Conservation (phyloP, 2,113 vertebrate genomes). For the Erinaceus europaeus region DNA sequence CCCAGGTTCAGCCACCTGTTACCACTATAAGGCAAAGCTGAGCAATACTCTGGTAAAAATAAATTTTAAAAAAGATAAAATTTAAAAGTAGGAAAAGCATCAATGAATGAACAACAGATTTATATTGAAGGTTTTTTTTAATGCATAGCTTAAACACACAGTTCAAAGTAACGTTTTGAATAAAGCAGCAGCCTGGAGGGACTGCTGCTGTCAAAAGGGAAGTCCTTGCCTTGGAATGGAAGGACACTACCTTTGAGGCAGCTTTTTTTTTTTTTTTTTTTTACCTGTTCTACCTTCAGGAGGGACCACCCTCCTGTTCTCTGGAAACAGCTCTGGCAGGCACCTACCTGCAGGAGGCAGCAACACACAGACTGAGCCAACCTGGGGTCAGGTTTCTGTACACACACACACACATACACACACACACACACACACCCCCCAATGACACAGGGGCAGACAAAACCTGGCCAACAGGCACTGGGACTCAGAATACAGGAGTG, state of each 20-base stretch:
- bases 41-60: no score
- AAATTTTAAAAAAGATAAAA: no score
- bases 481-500: constrained; percentile 8
- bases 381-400: background rate
- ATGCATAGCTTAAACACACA: constrained; percentile 43
- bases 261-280: no score
- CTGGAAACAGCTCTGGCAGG: background rate
- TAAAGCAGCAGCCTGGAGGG: constrained; percentile 16
- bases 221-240: background rate
- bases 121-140: constrained; percentile 51
- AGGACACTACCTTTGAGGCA: background rate
- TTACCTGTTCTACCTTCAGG: background rate
- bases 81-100: background rate
- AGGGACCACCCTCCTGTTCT: background rate
- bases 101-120: background rate
- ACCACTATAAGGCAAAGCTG: no score
- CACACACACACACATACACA: no score
- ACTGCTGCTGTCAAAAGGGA: background rate
- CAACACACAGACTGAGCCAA: background rate
- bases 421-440: no score
- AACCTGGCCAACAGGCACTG: constrained; percentile 42
- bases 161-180: constrained; percentile 58
- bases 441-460: background rate
- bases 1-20: no score
- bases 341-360: background rate